Evolutionary conservation across 2,113 vertebrate species (phyloP).

Genomic region (Ageneiosus marmoratus): DNA sequence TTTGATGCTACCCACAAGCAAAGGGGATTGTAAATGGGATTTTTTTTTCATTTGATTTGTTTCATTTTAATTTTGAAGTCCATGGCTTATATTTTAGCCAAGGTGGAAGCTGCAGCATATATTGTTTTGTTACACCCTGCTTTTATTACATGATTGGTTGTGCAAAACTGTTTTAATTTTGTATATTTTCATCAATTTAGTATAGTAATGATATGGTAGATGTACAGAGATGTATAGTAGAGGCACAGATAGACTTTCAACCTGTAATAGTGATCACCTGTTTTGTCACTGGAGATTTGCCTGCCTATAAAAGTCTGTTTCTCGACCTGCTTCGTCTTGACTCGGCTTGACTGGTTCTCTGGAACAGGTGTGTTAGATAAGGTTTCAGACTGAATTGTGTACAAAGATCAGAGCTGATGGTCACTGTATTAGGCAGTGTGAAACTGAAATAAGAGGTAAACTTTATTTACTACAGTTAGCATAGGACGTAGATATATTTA

Average conservation of each 20-base stretch:
- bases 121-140: slow-evolving; percentile 35
- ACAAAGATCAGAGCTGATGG: background rate
- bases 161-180: slow-evolving; percentile 38
- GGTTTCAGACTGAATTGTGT: background rate
- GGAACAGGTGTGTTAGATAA: background rate
- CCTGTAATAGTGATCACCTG: slow-evolving; percentile 13
- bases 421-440: background rate
- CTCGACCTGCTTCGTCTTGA: background rate
- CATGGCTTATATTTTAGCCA: slow-evolving; percentile 31
- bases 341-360: background rate
- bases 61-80: slow-evolving; percentile 46
- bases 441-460: background rate
- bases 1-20: slow-evolving; percentile 22
- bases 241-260: background rate
- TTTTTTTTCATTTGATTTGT: slow-evolving; percentile 44
- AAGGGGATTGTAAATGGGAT: background rate
- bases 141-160: slow-evolving; percentile 18
- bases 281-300: background rate
- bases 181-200: slow-evolving; percentile 48
- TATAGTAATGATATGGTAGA: background rate
- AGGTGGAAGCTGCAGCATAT: slow-evolving; percentile 45
- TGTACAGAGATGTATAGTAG: slow-evolving; percentile 8
- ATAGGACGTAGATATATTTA: slow-evolving; percentile 17
- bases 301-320: background rate
- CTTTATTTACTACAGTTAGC: slow-evolving; percentile 22